phyloP scores from a whole-genome alignment of 2,888 invertebrate genomes.

The Elegia similella region DNA sequence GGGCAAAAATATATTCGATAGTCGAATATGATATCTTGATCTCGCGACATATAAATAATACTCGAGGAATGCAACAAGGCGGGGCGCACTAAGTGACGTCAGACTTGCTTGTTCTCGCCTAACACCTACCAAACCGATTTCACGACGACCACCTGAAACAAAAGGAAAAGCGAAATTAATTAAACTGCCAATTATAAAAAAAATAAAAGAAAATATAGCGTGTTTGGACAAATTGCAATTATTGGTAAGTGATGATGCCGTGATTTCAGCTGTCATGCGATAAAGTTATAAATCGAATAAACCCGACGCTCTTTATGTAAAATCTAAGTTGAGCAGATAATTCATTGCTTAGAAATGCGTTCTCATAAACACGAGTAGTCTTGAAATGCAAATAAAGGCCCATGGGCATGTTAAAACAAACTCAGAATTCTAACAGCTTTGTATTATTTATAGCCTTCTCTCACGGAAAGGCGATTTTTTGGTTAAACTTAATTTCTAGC shows the following conservation, averaged over 20 bases:
- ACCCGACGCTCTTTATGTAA: slow-evolving; percentile 14
- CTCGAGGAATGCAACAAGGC: slow-evolving; percentile 25
- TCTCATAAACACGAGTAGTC: slow-evolving; percentile 65
- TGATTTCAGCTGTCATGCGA: slow-evolving; percentile 1
- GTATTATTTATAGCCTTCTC: slow-evolving; percentile 72
- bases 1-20: slow-evolving; percentile 73
- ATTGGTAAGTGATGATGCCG: slow-evolving; percentile 22
- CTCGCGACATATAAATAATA: slow-evolving; percentile 38
- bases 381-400: slow-evolving; percentile 76
- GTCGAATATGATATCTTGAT: slow-evolving; percentile 76
- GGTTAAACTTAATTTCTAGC: slow-evolving; percentile 76
- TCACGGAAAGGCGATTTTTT: slow-evolving; percentile 63
- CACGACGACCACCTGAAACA: slow-evolving; percentile 80
- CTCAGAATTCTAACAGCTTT: slow-evolving; percentile 71
- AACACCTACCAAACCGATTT: slow-evolving; percentile 69
- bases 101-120: slow-evolving; percentile 28
- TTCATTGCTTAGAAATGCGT: slow-evolving; percentile 54
- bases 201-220: slow-evolving; percentile 53
- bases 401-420: slow-evolving; percentile 76
- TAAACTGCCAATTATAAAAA: slow-evolving; percentile 74
- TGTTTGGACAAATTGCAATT: slow-evolving; percentile 30
- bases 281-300: not conserved
- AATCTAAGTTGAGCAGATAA: slow-evolving; percentile 34
- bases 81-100: slow-evolving; percentile 50
- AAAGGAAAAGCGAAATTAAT: slow-evolving; percentile 83